Evolutionary conservation across 2,888 invertebrate genomes (phyloP).

Genomic region (Tetramorium bicarinatum): DNA sequence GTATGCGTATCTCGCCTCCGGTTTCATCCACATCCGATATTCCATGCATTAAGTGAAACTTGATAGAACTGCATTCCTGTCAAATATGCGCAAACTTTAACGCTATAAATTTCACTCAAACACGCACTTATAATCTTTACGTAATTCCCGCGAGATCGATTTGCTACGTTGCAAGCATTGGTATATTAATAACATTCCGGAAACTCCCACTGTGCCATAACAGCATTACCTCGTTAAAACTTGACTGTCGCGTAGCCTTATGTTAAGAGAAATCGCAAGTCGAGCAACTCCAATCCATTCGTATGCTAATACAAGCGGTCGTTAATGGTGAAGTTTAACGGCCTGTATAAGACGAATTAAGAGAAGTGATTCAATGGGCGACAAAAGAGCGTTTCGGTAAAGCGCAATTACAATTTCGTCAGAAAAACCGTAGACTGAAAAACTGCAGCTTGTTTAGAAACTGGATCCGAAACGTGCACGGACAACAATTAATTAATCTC

Average conservation of each 20-base stretch:
- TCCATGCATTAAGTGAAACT: conserved; percentile 17
- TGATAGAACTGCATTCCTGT: conserved; percentile 8
- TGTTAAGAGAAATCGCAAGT: conserved; percentile 33
- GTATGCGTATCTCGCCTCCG: neutral
- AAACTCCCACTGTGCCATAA: conserved; percentile 26
- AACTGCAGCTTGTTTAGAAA: conserved; percentile 12
- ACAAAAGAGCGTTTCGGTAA: conserved; percentile 23
- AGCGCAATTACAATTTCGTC: conserved; percentile 34
- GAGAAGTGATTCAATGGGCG: conserved; percentile 17
- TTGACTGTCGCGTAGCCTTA: conserved; percentile 10
- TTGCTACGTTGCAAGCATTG: conserved; percentile 31
- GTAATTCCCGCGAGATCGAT: conserved; percentile 39
- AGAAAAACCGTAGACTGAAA: neutral
- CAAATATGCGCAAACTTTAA: conserved; percentile 24
- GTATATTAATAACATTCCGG: conserved; percentile 33
- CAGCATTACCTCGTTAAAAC: conserved; percentile 46
- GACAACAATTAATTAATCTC: conserved; percentile 49
- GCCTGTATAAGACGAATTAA: conserved; percentile 31
- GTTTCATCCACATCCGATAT: neutral
- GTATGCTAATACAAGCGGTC: conserved; percentile 60
- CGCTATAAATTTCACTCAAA: conserved; percentile 23
- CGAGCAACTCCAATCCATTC: conserved; percentile 62
- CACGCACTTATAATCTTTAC: neutral
- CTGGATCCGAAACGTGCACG: conserved; percentile 13
- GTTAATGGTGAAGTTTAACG: conserved; percentile 45